Evolutionary conservation across 23 tunicate species (phyloP), one percentile per base, ranked within the genome.

Genomic region (Diplosoma virens): DNA sequence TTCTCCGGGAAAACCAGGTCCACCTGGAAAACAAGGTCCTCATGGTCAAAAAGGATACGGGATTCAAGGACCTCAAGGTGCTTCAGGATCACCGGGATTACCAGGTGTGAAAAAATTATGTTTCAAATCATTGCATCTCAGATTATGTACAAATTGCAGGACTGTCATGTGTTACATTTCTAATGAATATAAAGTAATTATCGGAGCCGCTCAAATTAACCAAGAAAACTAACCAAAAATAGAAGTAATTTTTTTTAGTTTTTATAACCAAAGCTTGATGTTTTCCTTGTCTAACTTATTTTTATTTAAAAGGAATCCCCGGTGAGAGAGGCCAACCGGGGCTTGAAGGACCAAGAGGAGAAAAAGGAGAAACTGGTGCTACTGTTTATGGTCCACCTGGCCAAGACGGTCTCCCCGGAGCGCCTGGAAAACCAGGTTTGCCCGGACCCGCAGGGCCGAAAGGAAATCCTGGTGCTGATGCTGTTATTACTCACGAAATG

Each of bases 341-440:
- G 0, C 82, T 47, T 26, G 61, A 59, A 2, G 97, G 97, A 28
- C 79, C 70, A 11, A 48, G 78, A 21, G 97, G 97, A 30, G 92
- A 80, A 48, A 30, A 24, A n/a, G 97, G 97, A 30, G 75, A 72
- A 25, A 30, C 53, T 3, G 96, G 96, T 27, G 20, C 72, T 24
- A 70, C 96, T 36, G 71, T 77, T 53, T 46, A 28, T 3, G 97
- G 97, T 17, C 92, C 77, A 20, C 84, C 92, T 11, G 97, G 97
- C 2, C 63, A 76, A 69, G 92, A 85, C 47, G 96, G 96, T 6
- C 69, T 77, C n/a, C 87, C 88, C 0, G 96, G 96, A 29, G 30
- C 45, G 24, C 76, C 82, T 33, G 96, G 96, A 6, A 67, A 22
- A 18, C 70, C 96, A 37, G 96, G 96, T 14, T 16, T 7, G 1